Conservation (phyloP, 2,113 vertebrate species). For the Alectura lathami region DNA sequence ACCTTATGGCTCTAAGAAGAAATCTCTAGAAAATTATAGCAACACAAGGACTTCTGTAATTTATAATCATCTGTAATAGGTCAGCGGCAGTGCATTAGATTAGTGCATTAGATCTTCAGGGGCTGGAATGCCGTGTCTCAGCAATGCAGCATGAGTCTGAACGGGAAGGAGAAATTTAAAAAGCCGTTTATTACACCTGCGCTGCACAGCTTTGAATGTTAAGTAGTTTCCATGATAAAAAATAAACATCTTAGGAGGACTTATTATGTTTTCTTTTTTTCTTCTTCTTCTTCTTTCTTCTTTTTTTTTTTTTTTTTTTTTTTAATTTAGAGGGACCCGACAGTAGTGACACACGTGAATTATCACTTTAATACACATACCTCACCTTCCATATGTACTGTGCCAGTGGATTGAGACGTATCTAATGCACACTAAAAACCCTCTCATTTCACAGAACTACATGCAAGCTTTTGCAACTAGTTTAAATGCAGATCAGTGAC, state of each 20-base stretch:
- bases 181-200: neutral
- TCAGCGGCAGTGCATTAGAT: neutral
- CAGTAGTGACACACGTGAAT: neutral
- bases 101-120: conserved; percentile 19
- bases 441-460: neutral
- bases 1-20: neutral
- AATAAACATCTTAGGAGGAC: neutral
- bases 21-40: conserved; percentile 38
- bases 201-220: neutral
- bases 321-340: neutral
- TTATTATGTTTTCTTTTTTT: too few relatives aligned
- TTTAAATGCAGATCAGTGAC: neutral
- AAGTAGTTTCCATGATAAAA: neutral
- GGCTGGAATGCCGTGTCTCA: neutral
- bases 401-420: neutral
- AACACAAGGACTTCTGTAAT: conserved; percentile 27
- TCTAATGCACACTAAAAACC: neutral
- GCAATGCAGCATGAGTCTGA: neutral
- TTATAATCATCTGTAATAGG: conserved; percentile 34
- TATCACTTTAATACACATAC: neutral
- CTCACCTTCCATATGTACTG: neutral
- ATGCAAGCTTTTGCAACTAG: neutral
- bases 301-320: neutral
- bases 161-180: neutral
- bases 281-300: neutral